Percentiles rank a stretch among this genome's conserved stretches.
These are phyloP conservation scores for Gerris lacustris DNA, from an alignment of 2,888 invertebrate genomes.

Conservation along the genomic window DNA sequence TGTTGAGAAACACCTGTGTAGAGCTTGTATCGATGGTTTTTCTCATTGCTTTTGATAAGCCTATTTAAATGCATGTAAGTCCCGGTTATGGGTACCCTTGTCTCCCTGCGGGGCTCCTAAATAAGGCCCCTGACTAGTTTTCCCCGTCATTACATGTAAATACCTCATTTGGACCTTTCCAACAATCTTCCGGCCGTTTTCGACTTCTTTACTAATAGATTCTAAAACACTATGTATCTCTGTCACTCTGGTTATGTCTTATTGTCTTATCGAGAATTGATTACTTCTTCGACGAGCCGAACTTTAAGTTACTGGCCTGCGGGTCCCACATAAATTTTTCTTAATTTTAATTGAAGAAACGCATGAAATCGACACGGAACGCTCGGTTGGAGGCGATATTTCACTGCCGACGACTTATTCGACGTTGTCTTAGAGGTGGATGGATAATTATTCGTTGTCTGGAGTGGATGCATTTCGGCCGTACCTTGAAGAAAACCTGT, in stretches of 20 bases:
- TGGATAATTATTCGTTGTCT: neutral
- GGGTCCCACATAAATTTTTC: neutral
- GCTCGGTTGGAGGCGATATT: neutral
- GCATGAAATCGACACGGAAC: neutral
- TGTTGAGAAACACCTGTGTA: too few relatives aligned
- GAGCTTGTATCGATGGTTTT: too few relatives aligned
- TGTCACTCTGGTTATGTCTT: neutral
- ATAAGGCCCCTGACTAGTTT: neutral
- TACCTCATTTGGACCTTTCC: neutral
- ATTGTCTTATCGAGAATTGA: neutral
- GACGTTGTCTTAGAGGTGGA: neutral
- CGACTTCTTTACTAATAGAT: neutral
- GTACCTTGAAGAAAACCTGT: too few relatives aligned
- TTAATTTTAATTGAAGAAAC: neutral
- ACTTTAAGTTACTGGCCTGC: neutral
- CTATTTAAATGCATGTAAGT: slow-evolving; percentile 3
- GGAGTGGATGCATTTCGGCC: too few relatives aligned
- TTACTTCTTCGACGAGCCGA: neutral
- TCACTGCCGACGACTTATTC: neutral
- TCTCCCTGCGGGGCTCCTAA: neutral
- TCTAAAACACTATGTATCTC: neutral
- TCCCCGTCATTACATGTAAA: slow-evolving; percentile 1
- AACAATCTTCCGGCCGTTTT: neutral
- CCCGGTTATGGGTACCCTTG: neutral
- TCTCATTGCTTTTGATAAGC: neutral